Conservation (phyloP, 2,888 invertebrate species). For the Acrocyrtus sp. region DNA sequence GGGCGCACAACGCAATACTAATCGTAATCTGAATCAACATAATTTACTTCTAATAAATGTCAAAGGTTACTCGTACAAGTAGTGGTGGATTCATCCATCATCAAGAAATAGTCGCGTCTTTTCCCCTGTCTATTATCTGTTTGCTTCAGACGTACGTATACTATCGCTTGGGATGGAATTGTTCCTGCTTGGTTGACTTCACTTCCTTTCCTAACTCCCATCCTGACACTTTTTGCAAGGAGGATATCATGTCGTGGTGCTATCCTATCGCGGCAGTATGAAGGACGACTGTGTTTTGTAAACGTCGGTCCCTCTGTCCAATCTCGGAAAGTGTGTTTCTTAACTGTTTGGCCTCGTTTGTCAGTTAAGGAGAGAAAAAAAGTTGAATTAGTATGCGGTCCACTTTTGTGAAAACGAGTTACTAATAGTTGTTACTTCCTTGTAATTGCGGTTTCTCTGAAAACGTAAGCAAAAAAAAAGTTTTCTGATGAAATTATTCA, state of each 20-base stretch:
- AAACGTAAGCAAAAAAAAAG: too few species aligned
- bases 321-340: neutral
- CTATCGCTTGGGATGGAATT: too few species aligned
- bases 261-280: neutral
- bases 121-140: neutral
- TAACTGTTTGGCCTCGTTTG: neutral
- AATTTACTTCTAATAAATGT: conserved; percentile 20
- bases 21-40: neutral
- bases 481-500: too few species aligned
- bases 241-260: neutral
- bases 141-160: too few species aligned
- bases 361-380: neutral
- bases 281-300: neutral
- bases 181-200: too few species aligned
- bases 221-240: neutral
- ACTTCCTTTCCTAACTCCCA: neutral
- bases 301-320: neutral
- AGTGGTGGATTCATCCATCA: neutral
- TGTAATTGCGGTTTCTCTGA: too few species aligned
- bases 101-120: neutral
- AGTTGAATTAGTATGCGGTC: too few species aligned
- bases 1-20: neutral
- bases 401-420: too few species aligned
- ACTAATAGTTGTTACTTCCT: too few species aligned
- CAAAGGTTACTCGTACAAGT: conserved; percentile 27